phyloP scores from a whole-genome alignment of 2,888 invertebrate species.

The Danaus chrysippus region DNA sequence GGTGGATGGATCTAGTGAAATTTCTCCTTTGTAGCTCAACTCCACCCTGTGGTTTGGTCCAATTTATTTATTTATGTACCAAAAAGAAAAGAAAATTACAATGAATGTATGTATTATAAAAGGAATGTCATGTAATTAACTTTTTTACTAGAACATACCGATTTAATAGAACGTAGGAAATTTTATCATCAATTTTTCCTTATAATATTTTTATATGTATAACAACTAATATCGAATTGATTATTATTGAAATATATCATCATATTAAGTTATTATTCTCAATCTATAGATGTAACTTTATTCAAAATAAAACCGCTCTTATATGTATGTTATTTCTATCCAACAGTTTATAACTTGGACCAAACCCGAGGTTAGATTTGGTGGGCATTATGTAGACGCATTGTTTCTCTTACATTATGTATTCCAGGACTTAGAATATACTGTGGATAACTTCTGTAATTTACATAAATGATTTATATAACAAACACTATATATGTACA shows the following conservation, averaged over 20 bases:
- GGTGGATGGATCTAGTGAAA: conserved; percentile 69
- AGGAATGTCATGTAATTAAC: too few species aligned
- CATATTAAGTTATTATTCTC: too few species aligned
- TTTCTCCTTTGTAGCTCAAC: conserved; percentile 71
- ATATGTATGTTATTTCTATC: not conserved
- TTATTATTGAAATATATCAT: not conserved
- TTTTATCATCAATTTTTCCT: too few species aligned
- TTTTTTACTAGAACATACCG: too few species aligned
- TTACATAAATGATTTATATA: conserved; percentile 32
- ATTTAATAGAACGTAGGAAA: too few species aligned
- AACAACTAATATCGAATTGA: not conserved
- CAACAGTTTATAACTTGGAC: conserved; percentile 36
- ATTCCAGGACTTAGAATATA: conserved; percentile 58
- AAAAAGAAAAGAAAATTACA: too few species aligned
- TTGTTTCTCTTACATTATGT: conserved; percentile 69
- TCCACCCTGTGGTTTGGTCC: conserved; percentile 45
- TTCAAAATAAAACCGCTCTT: not conserved
- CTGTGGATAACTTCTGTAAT: conserved; percentile 33
- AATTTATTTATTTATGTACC: too few species aligned
- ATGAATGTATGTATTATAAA: too few species aligned
- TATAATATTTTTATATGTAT: too few species aligned
- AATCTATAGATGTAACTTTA: not conserved
- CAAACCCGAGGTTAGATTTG: conserved; percentile 63
- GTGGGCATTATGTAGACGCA: conserved; percentile 70
- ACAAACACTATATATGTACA: not conserved